Base-by-base conservation (phyloP, 2,113 vertebrate genomes). In the Malurus cyaneus region DNA sequence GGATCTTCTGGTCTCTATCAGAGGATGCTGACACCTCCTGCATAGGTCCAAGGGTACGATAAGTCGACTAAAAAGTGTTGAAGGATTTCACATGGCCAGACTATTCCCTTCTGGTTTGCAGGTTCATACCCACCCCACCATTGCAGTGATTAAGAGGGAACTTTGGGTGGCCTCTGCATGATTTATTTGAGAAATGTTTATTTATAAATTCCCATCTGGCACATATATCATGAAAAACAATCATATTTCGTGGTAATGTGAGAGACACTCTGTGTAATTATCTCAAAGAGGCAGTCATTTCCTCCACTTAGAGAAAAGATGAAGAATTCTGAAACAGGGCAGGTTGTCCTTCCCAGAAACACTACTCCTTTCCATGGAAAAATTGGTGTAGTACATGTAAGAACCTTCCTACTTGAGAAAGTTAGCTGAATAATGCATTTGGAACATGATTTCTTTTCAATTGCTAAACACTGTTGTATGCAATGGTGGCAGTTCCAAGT, bases 151-250 rank as follows among this genome's bases (percentile, higher is more conserved):
- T 29, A 82, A 94, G 59, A 85, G 9, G 39, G 16, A 94, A 79
- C 41, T 90, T 91, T 11, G 42, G 42, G 47, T 54, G 59, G 11
- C 32, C 5, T 2, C 39, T 23, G 36, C 92, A 59, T 82, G 59
- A 93, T 92, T 95, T 93, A 87, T 94, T 53, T 72, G 62, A 49
- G 59, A 91, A 85, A 23, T 23, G 29, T 89, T 96, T 94, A 80
- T 95, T 94, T 87, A 66, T 72, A 82, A 54, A 85, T 69, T 94
- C 42, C 36, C 91, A 41, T 73, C 54, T 61, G 73, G 66, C 84
- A 72, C 49, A 79, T 85, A 53, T 25, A 91, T 87, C 89, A 76
- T 32, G 2, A 11, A 39, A 9, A 39, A 56, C 44, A 69, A 65
- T 76, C 78, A 46, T 93, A 94, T 87, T 93, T 94, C 74, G 92